Evolutionary conservation across 35 echinoderm and acorn worm genomes (phyloP).

Genomic region (Heliocidaris erythrogramma): DNA sequence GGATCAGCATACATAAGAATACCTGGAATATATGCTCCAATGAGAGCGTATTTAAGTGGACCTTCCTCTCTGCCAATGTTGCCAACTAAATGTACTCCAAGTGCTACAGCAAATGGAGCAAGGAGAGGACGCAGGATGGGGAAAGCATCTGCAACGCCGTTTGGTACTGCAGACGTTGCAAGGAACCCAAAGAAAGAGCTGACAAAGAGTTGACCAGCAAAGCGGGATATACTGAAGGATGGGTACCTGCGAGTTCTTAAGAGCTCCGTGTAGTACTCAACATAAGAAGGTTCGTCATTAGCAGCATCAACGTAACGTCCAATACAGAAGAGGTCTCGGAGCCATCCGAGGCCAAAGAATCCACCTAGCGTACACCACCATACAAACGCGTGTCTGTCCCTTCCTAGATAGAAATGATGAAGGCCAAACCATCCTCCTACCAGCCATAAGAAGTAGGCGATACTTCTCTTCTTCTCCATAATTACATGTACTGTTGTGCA

Average conservation of each 20-base stretch:
- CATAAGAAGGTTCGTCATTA: slow-evolving; percentile 65
- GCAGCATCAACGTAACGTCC: slow-evolving; percentile 68
- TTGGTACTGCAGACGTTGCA: slow-evolving; percentile 56
- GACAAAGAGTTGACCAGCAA: slow-evolving; percentile 54
- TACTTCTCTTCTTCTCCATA: slow-evolving; percentile 59
- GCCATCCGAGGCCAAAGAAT: slow-evolving; percentile 75
- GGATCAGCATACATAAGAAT: slow-evolving; percentile 53
- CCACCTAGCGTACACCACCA: slow-evolving; percentile 89
- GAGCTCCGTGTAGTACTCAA: slow-evolving; percentile 53
- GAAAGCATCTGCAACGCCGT: slow-evolving; percentile 55
- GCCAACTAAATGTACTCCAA: slow-evolving; percentile 77
- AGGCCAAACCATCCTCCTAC: slow-evolving; percentile 75
- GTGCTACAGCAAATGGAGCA: slow-evolving; percentile 69
- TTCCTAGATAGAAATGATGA: slow-evolving; percentile 91
- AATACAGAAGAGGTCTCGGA: slow-evolving; percentile 79
- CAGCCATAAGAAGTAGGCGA: slow-evolving; percentile 85
- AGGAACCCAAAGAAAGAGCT: slow-evolving; percentile 78
- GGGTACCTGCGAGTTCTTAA: slow-evolving; percentile 58
- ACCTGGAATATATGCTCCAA: slow-evolving; percentile 57
- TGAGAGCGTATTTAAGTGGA: slow-evolving; percentile 56
- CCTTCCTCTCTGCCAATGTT: slow-evolving; percentile 78
- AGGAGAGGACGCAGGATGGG: slow-evolving; percentile 46
- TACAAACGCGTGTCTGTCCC: slow-evolving; percentile 90
- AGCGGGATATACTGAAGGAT: slow-evolving; percentile 63
- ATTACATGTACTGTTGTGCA: neutral